Base-by-base conservation (phyloP, 2,888 invertebrate genomes). In the Helobdella robusta region DNA sequence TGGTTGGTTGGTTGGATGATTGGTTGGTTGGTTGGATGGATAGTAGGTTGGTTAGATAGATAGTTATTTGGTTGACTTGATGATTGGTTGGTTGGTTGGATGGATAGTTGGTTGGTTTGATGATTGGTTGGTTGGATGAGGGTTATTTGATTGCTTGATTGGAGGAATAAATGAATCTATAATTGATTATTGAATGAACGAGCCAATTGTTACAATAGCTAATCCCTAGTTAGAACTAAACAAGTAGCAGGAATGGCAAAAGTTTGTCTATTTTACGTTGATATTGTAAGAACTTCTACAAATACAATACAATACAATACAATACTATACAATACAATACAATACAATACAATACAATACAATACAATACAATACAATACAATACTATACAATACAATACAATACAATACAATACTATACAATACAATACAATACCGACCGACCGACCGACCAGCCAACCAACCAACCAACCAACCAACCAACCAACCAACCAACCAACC, bases 281-380 rank as follows among this genome's bases (percentile, higher is more conserved):
- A n/a, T n/a, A n/a, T n/a, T n/a, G n/a, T n/a, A n/a, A n/a, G n/a
- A n/a, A n/a, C n/a, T n/a, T n/a, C n/a, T n/a, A n/a, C n/a, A n/a
- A 60, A 58, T 64, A 36, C 64, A 36, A 64, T 64, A 50, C 64
- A 36, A 34, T 61, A 36, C 64, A 36, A 58, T 64, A 36, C 64
- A 36, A 64, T 64, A 36, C 64, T 23, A 58, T 64, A 36, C 64
- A 36, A 58, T 64, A 36, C 64, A 36, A 64, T 64, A 50, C 65
- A 34, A 59, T 65, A 46, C 65, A 34, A 59, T 65, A 46, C 65
- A 28, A 30, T 60, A 36, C 65, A 28, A 65, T 65, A 46, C 52
- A 60, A 59, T 65, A 36, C 65, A 60, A 59, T 65, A 36, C 65
- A 65, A 65, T 65, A 50, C 59, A 52, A 59, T 62, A 46, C 65